Conservation (phyloP, 2,888 invertebrate genomes). For the Hypolimnas misippus region DNA sequence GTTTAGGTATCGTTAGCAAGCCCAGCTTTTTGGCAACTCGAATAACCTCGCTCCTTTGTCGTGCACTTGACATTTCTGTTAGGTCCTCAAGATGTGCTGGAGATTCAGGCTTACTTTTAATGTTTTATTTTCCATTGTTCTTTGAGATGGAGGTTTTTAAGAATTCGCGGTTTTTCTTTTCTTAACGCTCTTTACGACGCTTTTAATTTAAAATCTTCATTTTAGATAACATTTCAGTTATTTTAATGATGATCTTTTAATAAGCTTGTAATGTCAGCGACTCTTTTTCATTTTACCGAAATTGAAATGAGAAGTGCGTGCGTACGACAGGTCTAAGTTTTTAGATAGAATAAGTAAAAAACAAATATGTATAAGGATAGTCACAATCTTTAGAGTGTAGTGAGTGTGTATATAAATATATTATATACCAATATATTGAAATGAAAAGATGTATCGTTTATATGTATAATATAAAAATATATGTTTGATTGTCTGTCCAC, state of each 20-base stretch:
- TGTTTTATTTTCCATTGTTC: conserved; percentile 34
- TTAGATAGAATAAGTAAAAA: too few species aligned
- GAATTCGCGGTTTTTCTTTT: conserved; percentile 24
- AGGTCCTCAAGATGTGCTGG: conserved; percentile 35
- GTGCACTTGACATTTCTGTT: conserved; percentile 40
- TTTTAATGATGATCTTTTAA: neutral
- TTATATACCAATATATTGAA: too few species aligned
- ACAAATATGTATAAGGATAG: too few species aligned
- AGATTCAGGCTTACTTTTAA: conserved; percentile 32
- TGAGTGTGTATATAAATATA: too few species aligned
- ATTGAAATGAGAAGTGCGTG: neutral
- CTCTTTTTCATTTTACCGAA: neutral
- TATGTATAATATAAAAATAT: too few species aligned
- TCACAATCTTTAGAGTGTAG: too few species aligned
- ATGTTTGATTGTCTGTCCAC: too few species aligned
- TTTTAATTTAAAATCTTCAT: conserved; percentile 23
- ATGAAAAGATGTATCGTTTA: too few species aligned
- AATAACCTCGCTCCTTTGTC: conserved; percentile 31
- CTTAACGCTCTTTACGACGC: conserved; percentile 15
- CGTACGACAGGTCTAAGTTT: too few species aligned
- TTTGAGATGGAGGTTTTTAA: conserved; percentile 26
- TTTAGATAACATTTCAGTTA: conserved; percentile 20
- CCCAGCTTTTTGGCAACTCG: conserved; percentile 38
- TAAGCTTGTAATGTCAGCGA: neutral
- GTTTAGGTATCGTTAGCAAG: conserved; percentile 32